Percentiles rank a stretch among this genome's conserved stretches.
phyloP scores from a whole-genome alignment of 1,140 invertebrate species.

The Watersipora subatra region DNA sequence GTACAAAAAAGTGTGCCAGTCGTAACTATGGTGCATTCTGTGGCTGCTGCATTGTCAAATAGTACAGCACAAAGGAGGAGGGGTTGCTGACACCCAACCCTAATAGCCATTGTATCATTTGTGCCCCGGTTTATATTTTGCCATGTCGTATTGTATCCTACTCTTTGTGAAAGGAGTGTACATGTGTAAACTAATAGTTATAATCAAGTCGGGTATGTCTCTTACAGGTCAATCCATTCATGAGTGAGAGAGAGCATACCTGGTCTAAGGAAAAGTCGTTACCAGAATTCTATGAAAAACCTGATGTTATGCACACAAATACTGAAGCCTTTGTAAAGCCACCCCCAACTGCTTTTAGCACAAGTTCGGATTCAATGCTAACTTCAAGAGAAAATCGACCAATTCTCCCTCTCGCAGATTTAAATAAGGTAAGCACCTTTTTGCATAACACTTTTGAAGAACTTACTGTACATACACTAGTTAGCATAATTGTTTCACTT shows the following conservation, averaged over 20 bases:
- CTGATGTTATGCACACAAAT: not conserved
- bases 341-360: not conserved
- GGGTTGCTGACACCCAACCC: too few species aligned
- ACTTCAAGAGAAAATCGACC: not conserved
- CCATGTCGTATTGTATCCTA: too few species aligned
- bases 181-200: too few species aligned
- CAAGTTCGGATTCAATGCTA: not conserved
- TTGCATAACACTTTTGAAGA: not conserved
- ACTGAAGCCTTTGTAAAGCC: not conserved
- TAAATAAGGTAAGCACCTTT: not conserved
- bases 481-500: not conserved
- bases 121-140: too few species aligned
- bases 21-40: too few species aligned
- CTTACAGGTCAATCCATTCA: not conserved
- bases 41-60: too few species aligned
- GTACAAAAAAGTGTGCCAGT: too few species aligned
- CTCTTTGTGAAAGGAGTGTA: too few species aligned
- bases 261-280: not conserved
- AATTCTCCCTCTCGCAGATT: not conserved
- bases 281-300: not conserved
- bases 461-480: not conserved
- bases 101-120: too few species aligned
- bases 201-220: too few species aligned
- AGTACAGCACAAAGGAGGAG: too few species aligned
- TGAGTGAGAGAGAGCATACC: not conserved